Conservation (phyloP, 2,888 invertebrate genomes). For the Onchidella celtica region DNA sequence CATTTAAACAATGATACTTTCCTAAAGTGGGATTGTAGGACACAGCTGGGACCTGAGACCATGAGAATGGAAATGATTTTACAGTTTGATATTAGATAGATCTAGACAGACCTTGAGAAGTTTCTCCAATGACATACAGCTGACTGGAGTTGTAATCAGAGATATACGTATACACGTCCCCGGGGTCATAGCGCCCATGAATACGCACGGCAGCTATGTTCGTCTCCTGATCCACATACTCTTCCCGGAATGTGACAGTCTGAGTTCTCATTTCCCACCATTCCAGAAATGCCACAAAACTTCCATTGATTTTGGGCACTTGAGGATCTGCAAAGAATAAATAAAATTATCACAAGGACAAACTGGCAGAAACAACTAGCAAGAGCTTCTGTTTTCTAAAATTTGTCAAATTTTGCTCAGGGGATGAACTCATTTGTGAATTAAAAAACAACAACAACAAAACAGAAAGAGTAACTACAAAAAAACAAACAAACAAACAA, state of each 20-base stretch:
- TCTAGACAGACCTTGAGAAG: not conserved
- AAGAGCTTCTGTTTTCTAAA: too few species aligned
- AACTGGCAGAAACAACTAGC: too few species aligned
- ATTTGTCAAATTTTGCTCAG: too few species aligned
- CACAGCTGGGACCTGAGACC: too few species aligned
- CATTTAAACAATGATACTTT: too few species aligned
- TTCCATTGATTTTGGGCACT: not conserved
- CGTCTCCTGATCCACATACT: not conserved
- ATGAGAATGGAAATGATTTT: too few species aligned
- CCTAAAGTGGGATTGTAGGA: too few species aligned
- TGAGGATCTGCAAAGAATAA: not conserved
- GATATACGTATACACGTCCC: not conserved
- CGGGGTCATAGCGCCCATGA: not conserved
- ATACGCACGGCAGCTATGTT: conserved; percentile 7
- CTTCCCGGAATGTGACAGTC: not conserved
- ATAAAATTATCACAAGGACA: not conserved
- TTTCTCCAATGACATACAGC: not conserved
- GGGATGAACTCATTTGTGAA: too few species aligned
- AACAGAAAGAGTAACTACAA: too few species aligned
- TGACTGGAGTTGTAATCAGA: conserved; percentile 3
- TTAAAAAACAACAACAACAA: too few species aligned
- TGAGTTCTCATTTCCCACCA: not conserved
- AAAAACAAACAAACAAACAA: too few species aligned
- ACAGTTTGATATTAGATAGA: too few species aligned
- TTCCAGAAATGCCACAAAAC: conserved; percentile 6